These are phyloP conservation scores for Achroia grisella DNA, from an alignment of 1,140 invertebrate species.

Conservation along the genomic window DNA sequence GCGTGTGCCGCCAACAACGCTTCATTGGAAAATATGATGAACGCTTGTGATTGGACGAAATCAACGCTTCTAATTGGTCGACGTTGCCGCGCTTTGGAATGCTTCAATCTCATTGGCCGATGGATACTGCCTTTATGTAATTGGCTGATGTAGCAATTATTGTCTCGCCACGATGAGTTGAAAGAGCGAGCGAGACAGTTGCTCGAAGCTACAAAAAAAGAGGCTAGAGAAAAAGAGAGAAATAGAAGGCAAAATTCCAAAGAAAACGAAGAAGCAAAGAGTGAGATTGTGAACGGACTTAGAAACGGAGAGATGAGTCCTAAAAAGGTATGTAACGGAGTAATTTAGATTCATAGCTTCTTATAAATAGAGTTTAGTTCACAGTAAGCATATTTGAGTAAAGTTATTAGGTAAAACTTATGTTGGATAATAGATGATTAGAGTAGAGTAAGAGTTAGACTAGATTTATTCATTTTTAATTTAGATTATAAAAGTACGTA, in stretches of 20 bases:
- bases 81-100: background rate
- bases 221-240: constrained; percentile 78
- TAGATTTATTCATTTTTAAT: no score
- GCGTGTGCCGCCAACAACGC: constrained; percentile 12
- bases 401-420: no score
- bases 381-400: no score
- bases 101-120: constrained; percentile 16
- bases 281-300: constrained; percentile 33
- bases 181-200: constrained; percentile 92
- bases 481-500: no score
- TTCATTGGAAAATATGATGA: constrained; percentile 11
- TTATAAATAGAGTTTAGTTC: background rate
- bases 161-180: constrained; percentile 88
- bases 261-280: constrained; percentile 36
- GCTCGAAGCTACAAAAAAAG: constrained; percentile 89
- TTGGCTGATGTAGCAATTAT: constrained; percentile 74
- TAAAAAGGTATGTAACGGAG: constrained; percentile 44
- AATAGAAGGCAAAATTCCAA: constrained; percentile 34
- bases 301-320: constrained; percentile 46
- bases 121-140: background rate
- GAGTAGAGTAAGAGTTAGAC: no score
- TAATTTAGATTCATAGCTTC: no score
- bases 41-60: constrained; percentile 10
- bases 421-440: no score
- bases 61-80: constrained; percentile 1